Evolutionary conservation across 2,888 invertebrate species (phyloP).

Genomic region (Sarcophaga carnaria): DNA sequence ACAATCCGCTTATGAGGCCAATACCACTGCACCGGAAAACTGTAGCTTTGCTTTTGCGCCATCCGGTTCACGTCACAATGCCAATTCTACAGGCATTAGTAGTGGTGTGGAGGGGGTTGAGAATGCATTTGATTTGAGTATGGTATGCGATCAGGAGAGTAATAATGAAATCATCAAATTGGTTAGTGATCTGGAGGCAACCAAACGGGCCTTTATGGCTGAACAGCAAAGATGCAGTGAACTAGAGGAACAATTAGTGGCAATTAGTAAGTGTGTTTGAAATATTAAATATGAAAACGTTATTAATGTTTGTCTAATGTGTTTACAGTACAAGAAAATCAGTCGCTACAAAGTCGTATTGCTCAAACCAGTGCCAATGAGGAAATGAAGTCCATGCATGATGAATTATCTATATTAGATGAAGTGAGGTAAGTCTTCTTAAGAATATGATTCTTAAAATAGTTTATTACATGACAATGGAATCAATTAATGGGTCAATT

Average conservation of each 20-base stretch:
- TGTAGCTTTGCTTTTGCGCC: slow-evolving; percentile 75
- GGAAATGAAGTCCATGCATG: slow-evolving; percentile 88
- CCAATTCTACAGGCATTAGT: slow-evolving; percentile 78
- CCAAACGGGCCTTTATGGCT: slow-evolving; percentile 86
- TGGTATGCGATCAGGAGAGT: slow-evolving; percentile 75
- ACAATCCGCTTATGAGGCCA: slow-evolving; percentile 72
- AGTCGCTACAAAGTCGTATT: slow-evolving; percentile 79
- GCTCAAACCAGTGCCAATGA: slow-evolving; percentile 84
- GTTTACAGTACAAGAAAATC: slow-evolving; percentile 80
- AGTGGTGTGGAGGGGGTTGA: slow-evolving; percentile 66
- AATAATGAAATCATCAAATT: slow-evolving; percentile 83
- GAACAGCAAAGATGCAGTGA: slow-evolving; percentile 89
- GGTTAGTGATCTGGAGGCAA: slow-evolving; percentile 88
- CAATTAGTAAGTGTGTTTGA: slow-evolving; percentile 79
- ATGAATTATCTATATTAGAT: slow-evolving; percentile 91
- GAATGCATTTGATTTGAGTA: slow-evolving; percentile 71
- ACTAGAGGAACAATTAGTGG: slow-evolving; percentile 89
- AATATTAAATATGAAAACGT: not conserved
- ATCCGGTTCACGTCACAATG: slow-evolving; percentile 72
- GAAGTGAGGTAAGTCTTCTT: slow-evolving; percentile 89
- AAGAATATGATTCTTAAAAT: no score
- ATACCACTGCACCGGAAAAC: slow-evolving; percentile 74
- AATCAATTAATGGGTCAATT: no score
- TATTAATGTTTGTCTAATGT: not conserved
- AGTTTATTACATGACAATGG: no score